Evolutionary conservation across 2,797 vertebrate species (phyloP), one percentile per base, ranked within the genome.

Genomic region (Columba guinea): DNA sequence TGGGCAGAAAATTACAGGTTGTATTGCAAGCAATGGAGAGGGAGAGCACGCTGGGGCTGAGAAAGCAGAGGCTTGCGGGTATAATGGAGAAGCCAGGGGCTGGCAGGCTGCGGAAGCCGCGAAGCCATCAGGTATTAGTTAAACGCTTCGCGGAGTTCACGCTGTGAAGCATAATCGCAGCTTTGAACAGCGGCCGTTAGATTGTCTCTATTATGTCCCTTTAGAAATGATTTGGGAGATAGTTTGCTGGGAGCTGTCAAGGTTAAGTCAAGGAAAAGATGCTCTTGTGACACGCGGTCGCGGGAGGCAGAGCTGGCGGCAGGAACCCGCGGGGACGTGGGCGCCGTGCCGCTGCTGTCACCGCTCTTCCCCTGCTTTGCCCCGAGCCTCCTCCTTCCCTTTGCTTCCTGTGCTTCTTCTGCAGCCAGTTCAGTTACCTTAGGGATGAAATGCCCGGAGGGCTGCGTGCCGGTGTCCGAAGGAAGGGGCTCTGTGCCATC

Each of bases 1-100:
- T 96, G 93, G 89, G 89, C 90, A 97, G 96, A 95, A 97, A 98
- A 98, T 97, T 97, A 85, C 87, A 94, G 96, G 96, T 96, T 98
- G 93, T 95, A 84, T 97, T 82, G 93, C 94, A 96, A 95, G 95
- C 78, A 94, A 94, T 93, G 82, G 94, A 95, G 95, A 91, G 85
- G 84, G 84, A 94, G 90, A 94, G 91, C 93, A 76, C 39, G 48
- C 88, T 81, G 90, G 81, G 92, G 94, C 95, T 73, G 92, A 90
- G 90, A 87, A 89, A 89, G 52, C 82, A 84, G 87, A 88, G 94
- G 68, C 71, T 96, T 94, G 90, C 20, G 56, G 88, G 85, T 73
- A 80, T 89, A 96, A 96, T 49, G 65, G 90, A 81, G 80, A 68
- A 88, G 63, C 49, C 60, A 15, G 89, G 30, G 65, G 20, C 81